Base-by-base conservation (phyloP, 2,888 invertebrate species). In the Strigamia transsilvanica region DNA sequence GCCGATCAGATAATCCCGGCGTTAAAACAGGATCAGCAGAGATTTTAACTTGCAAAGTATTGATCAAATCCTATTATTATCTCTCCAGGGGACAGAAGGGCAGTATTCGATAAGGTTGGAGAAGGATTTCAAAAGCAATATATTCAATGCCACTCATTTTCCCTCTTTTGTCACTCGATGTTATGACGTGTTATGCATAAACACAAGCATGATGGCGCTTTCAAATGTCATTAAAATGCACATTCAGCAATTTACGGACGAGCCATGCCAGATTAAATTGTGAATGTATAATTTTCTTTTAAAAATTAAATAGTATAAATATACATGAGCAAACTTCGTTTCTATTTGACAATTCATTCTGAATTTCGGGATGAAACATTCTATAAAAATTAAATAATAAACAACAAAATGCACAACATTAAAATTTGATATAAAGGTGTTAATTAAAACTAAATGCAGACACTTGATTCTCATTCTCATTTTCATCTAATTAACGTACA, bases 61-160 rank as follows among this genome's bases (percentile, higher is more conserved):
- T 73, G 73, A 73, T 73, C 13, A 73, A 13, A 32, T 32, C 73
- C 73, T 73, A n/a, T 32, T 73, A 32, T 73, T 73, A 73, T 32
- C 12, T 32, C 32, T 27, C 73, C 73, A 32, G n/a, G 51, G 38
- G 38, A 38, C 38, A 38, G 27, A 27, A 27, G 56, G 56, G 0
- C 56, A n/a, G 56, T 18, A 18, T 18, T 18, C 56, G 18, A 56
- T 56, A 56, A 18, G 27, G n/a, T 27, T 73, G 27, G 27, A 32
- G 15, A 73, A 73, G 73, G 32, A 73, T 73, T 73, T 73, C 73
- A 32, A 73, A 32, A 32, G 32, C 13, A 73, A 73, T 73, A 38
- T 38, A 38, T 73, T 73, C 73, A 73, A 73, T 73, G 73, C 73
- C 73, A 73, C 32, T 73, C 73, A 32, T 73, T 73, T 73, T 73